A percentile compares a stretch with the other conserved stretches of the same genome.
Conservation (phyloP, 2,888 invertebrate species). For the Thera obeliscata region DNA sequence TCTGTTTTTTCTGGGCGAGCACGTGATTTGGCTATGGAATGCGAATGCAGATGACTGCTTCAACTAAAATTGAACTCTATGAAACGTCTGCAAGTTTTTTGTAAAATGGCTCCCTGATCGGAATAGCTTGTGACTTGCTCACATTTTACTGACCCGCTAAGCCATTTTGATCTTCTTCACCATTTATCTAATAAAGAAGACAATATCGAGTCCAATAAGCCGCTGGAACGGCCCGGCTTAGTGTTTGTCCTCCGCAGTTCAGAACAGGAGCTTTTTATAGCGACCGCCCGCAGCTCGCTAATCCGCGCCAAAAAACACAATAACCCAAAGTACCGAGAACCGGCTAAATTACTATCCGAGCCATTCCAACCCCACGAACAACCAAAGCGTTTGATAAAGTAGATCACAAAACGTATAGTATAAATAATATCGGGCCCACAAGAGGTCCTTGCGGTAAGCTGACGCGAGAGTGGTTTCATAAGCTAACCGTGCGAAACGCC, state of each 20-base stretch:
- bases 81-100: slow-evolving; percentile 9
- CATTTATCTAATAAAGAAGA: slow-evolving; percentile 47
- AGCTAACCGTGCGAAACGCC: slow-evolving; percentile 84
- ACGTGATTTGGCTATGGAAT: slow-evolving; percentile 42
- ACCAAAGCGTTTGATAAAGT: slow-evolving; percentile 76
- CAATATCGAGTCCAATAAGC: slow-evolving; percentile 58
- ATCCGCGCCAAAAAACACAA: slow-evolving; percentile 78
- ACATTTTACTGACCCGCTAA: slow-evolving; percentile 10
- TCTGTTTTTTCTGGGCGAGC: slow-evolving; percentile 38
- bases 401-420: slow-evolving; percentile 81
- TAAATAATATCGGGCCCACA: slow-evolving; percentile 78
- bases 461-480: slow-evolving; percentile 72
- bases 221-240: slow-evolving; percentile 59
- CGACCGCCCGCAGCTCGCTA: slow-evolving; percentile 67
- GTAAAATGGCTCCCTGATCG: neutral
- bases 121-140: neutral
- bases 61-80: neutral
- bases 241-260: slow-evolving; percentile 56
- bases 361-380: slow-evolving; percentile 74
- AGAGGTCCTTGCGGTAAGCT: slow-evolving; percentile 81
- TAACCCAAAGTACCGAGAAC: slow-evolving; percentile 70
- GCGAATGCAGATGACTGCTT: slow-evolving; percentile 26
- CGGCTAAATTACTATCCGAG: slow-evolving; percentile 77
- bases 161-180: slow-evolving; percentile 27
- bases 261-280: slow-evolving; percentile 71